Conservation (phyloP, 2,113 vertebrate species). For the Sinocyclocheilus anshuiensis region DNA sequence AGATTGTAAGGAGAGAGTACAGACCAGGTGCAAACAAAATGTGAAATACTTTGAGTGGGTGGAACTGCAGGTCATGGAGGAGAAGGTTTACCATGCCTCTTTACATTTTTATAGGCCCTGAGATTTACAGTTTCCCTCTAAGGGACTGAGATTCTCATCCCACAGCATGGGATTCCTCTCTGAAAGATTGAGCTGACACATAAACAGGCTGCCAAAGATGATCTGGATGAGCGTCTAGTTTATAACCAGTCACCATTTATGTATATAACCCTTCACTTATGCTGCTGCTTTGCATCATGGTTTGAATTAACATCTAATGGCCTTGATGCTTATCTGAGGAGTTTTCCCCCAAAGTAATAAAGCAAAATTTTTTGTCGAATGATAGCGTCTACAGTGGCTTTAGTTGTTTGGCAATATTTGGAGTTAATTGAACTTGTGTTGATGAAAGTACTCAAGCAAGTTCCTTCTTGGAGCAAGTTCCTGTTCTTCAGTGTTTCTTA, state of each 20-base stretch:
- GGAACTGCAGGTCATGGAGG: constrained; percentile 12
- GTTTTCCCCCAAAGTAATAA: constrained; percentile 3
- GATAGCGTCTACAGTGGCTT: constrained; percentile 37
- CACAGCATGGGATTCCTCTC: constrained; percentile 18
- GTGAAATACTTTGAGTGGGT: constrained; percentile 30
- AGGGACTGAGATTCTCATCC: constrained; percentile 33
- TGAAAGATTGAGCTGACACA: constrained; percentile 20
- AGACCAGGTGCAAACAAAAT: constrained; percentile 37
- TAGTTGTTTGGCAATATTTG: constrained; percentile 19
- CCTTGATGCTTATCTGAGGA: constrained; percentile 16
- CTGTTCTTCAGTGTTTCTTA: too few relatives aligned
- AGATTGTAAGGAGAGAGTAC: not conserved
- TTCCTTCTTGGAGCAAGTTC: constrained; percentile 2
- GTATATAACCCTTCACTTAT: not conserved
- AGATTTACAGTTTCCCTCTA: constrained; percentile 41
- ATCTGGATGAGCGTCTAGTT: not conserved
- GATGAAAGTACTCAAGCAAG: constrained; percentile 4
- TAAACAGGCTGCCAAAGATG: constrained; percentile 20
- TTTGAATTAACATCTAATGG: not conserved
- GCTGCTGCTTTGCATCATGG: not conserved
- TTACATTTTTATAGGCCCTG: constrained; percentile 40
- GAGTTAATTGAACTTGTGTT: constrained; percentile 39
- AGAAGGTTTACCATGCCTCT: constrained; percentile 28
- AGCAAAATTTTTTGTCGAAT: constrained; percentile 52
- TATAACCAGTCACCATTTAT: not conserved